Evolutionary conservation across 2,797 vertebrate genomes (phyloP).

Genomic region (Eurystomus glaucurus): DNA sequence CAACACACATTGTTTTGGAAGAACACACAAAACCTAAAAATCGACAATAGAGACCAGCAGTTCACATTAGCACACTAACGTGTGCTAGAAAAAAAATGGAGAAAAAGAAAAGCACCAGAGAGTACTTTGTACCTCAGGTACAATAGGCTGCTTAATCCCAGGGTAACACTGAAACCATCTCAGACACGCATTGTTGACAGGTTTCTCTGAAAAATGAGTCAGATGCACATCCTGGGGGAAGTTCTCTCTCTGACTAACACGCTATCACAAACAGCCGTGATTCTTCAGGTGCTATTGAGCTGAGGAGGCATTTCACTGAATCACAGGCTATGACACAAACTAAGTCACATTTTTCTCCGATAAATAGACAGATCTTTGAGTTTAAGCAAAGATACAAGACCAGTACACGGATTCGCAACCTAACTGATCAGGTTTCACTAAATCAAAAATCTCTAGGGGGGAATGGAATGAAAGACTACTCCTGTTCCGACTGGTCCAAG

Average conservation of each 20-base stretch:
- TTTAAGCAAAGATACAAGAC: not conserved
- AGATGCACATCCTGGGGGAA: not conserved
- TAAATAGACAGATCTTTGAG: not conserved
- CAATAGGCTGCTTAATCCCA: not conserved
- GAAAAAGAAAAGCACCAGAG: not conserved
- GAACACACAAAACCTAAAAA: not conserved
- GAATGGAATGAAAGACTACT: not conserved
- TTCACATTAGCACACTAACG: not conserved
- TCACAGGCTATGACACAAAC: not conserved
- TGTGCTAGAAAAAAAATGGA: not conserved
- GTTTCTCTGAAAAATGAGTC: slow-evolving; percentile 3
- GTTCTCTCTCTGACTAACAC: not conserved
- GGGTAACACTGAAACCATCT: not conserved
- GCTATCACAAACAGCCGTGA: not conserved
- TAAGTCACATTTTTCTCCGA: not conserved
- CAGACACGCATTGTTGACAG: accelerated
- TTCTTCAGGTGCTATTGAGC: not conserved
- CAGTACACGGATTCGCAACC: not conserved
- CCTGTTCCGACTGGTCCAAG: not conserved
- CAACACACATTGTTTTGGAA: not conserved
- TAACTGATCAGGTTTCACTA: not conserved
- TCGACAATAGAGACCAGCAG: not conserved
- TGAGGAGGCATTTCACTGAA: not conserved
- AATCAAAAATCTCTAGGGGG: not conserved
- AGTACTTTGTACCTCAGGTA: not conserved